These are phyloP conservation scores for Cotesia glomerata DNA, from an alignment of 1,140 invertebrate species.

Conservation along the genomic window DNA sequence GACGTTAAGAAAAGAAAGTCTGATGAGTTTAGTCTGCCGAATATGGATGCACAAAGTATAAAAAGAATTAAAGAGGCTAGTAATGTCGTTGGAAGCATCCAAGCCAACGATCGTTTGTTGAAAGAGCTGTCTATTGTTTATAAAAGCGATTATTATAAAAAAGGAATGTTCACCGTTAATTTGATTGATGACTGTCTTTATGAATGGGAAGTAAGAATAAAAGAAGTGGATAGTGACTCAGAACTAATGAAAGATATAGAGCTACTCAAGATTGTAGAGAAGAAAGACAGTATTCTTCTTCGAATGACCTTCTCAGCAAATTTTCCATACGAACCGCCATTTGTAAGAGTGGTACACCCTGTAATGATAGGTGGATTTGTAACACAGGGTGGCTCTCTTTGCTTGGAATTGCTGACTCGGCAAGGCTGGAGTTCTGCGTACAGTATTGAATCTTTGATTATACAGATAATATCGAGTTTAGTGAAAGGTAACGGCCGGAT, in stretches of 20 bases:
- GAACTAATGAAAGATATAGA: constrained; percentile 92
- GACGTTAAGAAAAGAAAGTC: constrained; percentile 65
- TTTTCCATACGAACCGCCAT: constrained; percentile 98
- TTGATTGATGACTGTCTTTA: constrained; percentile 98
- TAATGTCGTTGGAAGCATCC: constrained; percentile 65
- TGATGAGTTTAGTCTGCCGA: constrained; percentile 74
- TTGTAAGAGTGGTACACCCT: constrained; percentile 95
- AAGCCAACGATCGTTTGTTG: constrained; percentile 99
- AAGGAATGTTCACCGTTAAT: constrained; percentile 86
- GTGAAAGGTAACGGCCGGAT: constrained; percentile 99
- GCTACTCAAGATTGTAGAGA: constrained; percentile 94
- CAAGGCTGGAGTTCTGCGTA: constrained; percentile 99
- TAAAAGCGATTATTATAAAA: constrained; percentile 96
- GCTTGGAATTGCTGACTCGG: constrained; percentile 99
- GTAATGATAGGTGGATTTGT: constrained; percentile 92
- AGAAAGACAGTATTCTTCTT: constrained; percentile 94
- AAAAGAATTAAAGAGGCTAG: constrained; percentile 72
- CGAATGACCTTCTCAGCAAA: constrained; percentile 97
- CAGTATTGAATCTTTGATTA: constrained; percentile 97
- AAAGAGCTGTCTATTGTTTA: constrained; percentile 99
- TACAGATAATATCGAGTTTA: constrained; percentile 98
- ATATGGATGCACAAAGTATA: constrained; percentile 90
- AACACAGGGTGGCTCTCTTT: constrained; percentile 90
- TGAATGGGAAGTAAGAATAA: constrained; percentile 98
- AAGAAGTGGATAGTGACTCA: constrained; percentile 96